Base-by-base conservation (phyloP, 2,797 vertebrate species). In the Odontamblyopus lacepedii region DNA sequence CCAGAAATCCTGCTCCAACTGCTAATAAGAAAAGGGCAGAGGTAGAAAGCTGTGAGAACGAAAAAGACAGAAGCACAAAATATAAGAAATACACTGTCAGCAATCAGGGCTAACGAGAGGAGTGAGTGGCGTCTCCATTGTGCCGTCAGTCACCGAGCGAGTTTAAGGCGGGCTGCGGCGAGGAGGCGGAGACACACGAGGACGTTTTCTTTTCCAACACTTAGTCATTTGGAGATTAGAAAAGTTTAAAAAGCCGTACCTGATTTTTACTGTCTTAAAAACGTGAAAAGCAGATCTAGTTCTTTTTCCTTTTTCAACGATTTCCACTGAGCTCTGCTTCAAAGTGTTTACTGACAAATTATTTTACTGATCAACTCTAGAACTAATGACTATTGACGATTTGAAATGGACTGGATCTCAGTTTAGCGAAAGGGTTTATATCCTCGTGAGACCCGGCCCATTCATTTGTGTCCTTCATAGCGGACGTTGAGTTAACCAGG, bases 101-200 rank as follows among this genome's bases (percentile, higher is more conserved):
- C 74, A 83, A 77, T 87, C 76, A 74, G 63, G 66, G 61, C 77
- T 83, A 88, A 89, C 77, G 82, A 89, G 88, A 77, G 77, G 79
- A 74, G 74, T 78, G 85, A 78, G 79, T 83, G 68, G 82, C 75
- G 74, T 81, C 69, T 69, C 79, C 67, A 61, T 77, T 71, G 75
- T 72, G 79, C 59, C 78, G 81, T 82, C 84, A 83, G 74, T 82
- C 83, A 80, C n/a, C 16, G 70, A 56, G 27, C 57, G 70, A 79
- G 77, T 73, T 69, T 74, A 82, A 79, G 73, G 71, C 65, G 60
- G 74, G 72, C 76, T 63, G 41, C 70, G 16, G 74, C 60, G 69
- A 60, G 72, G 65, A 77, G 78, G 71, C 16, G 50, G 19, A 12
- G 18, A 6, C 29, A 53, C 70, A 68, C 71, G 35, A 3, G 68